Evolutionary conservation across 2,797 vertebrate species (phyloP).

Genomic region (Crocidura indochinensis): DNA sequence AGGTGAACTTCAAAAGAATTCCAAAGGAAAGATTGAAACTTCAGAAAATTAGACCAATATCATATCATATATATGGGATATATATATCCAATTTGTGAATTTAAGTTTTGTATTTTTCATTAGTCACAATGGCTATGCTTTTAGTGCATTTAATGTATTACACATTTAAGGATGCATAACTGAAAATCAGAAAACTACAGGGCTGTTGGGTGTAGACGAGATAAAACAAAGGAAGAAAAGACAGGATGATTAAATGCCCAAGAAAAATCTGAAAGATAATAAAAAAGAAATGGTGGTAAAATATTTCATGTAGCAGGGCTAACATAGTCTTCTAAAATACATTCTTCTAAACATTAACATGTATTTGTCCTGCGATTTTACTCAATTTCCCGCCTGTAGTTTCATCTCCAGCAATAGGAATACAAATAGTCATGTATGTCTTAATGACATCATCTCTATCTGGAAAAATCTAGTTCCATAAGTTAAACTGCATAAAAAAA

Average conservation of each 20-base stretch:
- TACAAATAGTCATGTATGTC: background rate
- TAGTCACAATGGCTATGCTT: no score
- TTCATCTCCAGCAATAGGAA: background rate
- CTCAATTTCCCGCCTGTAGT: background rate
- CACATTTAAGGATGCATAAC: no score
- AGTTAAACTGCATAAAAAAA: background rate
- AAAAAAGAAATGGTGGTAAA: background rate
- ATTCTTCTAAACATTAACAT: background rate
- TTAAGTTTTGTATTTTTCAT: no score
- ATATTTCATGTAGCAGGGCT: background rate
- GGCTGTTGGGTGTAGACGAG: constrained; percentile 2
- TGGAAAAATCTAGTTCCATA: background rate
- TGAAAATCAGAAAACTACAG: background rate
- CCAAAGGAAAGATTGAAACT: no score
- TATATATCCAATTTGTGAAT: no score
- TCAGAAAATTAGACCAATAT: no score
- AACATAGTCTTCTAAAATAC: background rate
- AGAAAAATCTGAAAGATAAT: background rate
- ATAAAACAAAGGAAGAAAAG: constrained; percentile 12
- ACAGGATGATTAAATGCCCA: background rate
- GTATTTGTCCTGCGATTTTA: background rate
- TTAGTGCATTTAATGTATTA: no score
- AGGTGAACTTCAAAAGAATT: no score
- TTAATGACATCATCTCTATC: background rate
- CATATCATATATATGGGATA: no score